Conservation (phyloP, 1,140 invertebrate species). For the Calliopsis andreniformis region DNA sequence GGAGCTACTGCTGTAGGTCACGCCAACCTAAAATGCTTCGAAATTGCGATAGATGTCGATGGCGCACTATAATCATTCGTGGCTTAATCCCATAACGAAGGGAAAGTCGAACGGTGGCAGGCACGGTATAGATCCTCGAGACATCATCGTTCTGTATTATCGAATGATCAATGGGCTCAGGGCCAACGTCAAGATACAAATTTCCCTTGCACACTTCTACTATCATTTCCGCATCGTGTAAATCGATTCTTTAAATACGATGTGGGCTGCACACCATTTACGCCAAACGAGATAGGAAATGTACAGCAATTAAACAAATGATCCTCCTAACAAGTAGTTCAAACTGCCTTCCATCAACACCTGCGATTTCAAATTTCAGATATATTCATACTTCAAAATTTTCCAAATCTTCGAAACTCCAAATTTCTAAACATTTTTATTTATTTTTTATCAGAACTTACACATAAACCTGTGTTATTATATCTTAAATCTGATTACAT, state of each 20-base stretch:
- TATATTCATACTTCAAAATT: too few relatives aligned
- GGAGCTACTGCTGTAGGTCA: slow-evolving; percentile 34
- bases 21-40: slow-evolving; percentile 29
- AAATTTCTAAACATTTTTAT: too few relatives aligned
- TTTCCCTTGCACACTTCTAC: slow-evolving; percentile 25
- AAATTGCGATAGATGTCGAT: slow-evolving; percentile 53
- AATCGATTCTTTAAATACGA: background rate
- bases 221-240: background rate
- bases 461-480: too few relatives aligned
- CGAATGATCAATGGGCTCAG: slow-evolving; percentile 60
- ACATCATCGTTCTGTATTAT: slow-evolving; percentile 73
- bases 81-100: slow-evolving; percentile 73
- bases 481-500: too few relatives aligned
- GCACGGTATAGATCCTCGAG: slow-evolving; percentile 70
- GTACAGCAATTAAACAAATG: too few relatives aligned
- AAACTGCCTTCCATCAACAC: too few relatives aligned
- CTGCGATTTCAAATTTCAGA: too few relatives aligned
- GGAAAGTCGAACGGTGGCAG: slow-evolving; percentile 75
- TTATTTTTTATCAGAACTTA: too few relatives aligned
- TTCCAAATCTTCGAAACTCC: too few relatives aligned
- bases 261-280: too few relatives aligned
- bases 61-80: slow-evolving; percentile 58
- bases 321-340: background rate
- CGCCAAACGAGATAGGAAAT: too few relatives aligned
- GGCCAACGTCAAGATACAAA: slow-evolving; percentile 48